Evolutionary conservation across 92 coral and sea anemone species (phyloP).

Genomic region (Ricordea florida): DNA sequence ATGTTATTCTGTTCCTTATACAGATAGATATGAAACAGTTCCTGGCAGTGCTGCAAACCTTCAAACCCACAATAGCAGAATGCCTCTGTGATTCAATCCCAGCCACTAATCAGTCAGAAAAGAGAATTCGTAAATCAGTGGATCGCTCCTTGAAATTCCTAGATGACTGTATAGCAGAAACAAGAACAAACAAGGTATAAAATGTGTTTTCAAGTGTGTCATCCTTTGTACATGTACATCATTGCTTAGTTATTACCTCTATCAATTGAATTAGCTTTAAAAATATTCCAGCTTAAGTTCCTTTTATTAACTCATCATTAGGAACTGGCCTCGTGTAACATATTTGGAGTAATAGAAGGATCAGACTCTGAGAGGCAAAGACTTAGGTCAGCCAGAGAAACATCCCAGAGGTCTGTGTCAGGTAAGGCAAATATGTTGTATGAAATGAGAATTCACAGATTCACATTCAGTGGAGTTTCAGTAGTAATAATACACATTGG

Average conservation of each 20-base stretch:
- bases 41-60: constrained; percentile 45
- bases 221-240: too few relatives aligned
- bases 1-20: not conserved
- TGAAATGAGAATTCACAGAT: not conserved
- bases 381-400: constrained; percentile 83
- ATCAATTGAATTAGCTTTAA: too few relatives aligned
- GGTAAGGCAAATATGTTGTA: constrained; percentile 30
- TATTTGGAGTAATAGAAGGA: constrained; percentile 90
- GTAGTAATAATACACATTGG: too few relatives aligned
- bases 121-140: constrained; percentile 89
- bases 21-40: constrained; percentile 83
- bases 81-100: constrained; percentile 95
- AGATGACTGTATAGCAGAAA: constrained; percentile 69
- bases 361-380: constrained; percentile 75
- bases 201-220: too few relatives aligned
- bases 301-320: too few relatives aligned
- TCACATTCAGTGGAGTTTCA: too few relatives aligned
- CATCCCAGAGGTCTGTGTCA: constrained; percentile 76
- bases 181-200: not conserved
- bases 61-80: constrained; percentile 79
- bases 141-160: constrained; percentile 89
- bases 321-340: constrained; percentile 45
- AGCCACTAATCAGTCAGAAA: constrained; percentile 69
- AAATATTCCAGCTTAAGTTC: too few relatives aligned
- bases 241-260: too few relatives aligned